Evolutionary conservation across 2,113 vertebrate species (phyloP), one percentile per base, ranked within the genome.

Genomic region (Halcyon senegalensis): DNA sequence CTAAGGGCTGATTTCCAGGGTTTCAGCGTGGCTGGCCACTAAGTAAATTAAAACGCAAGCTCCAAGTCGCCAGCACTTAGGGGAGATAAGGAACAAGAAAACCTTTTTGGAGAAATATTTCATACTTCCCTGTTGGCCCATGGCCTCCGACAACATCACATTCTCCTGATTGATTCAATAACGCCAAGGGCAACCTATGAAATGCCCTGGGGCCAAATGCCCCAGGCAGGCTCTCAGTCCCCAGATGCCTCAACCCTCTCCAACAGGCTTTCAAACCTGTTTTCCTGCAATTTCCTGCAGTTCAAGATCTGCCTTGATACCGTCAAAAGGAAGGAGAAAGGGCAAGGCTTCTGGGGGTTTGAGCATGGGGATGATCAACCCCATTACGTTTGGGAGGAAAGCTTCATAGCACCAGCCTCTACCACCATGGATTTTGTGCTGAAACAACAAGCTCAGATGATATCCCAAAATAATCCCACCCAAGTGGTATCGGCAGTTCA

Each of bases 171-270:
- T 66, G 35, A 53, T 80, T 30, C 0, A 3, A 25, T 9, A 68
- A 92, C 0, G 1, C n/a, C 48, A 20, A 48, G 10, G 25, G 55
- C 60, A 55, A 64, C 37, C 62, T 30, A 44, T 55, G 84, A 62
- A 72, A 56, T 4, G 48, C 62, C n/a, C 35, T 0, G 0, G 27
- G 74, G 16, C 35, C 35, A 76, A 60, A 66, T 0, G 0, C 30
- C 44, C 20, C 27, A 53, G 69, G 56, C 43, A 33, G 18, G 18
- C 20, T 89, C 44, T 60, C 67, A 7, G 5, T 9, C 7, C 21
- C 55, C 0, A 0, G 66, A 41, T 84, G 13, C 56, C 58, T 66
- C 0, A 0, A 7, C 25, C 79, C 62, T 55, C 16, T 75, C 79
- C 5, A 8, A 44, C 35, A 4, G 25, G 33, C 59, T 78, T 91